phyloP scores from a whole-genome alignment of 2,888 invertebrate genomes.

The Onthophagus sagittarius region DNA sequence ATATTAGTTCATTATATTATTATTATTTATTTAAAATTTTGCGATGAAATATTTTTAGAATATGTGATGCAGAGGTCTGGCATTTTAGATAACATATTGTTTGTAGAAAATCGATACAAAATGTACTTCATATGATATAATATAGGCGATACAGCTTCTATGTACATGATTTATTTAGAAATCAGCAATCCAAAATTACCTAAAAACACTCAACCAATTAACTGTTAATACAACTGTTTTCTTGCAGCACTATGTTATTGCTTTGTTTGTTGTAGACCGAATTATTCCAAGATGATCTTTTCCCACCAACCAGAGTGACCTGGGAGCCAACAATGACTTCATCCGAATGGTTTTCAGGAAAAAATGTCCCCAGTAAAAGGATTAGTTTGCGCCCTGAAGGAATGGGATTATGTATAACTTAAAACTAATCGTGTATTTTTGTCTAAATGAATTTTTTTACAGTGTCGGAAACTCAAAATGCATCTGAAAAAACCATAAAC shows the following conservation, averaged over 20 bases:
- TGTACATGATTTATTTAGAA: too few species aligned
- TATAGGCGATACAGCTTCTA: too few species aligned
- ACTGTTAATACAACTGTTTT: too few species aligned
- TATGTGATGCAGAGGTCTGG: too few species aligned
- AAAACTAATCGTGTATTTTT: background rate
- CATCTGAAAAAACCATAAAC: slow-evolving; percentile 47
- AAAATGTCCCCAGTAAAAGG: slow-evolving; percentile 57
- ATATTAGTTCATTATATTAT: too few species aligned
- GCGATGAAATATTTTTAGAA: too few species aligned
- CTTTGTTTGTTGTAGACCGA: slow-evolving; percentile 64
- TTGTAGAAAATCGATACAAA: too few species aligned
- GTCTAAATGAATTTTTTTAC: slow-evolving; percentile 15
- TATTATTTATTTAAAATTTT: too few species aligned
- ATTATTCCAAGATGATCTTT: slow-evolving; percentile 95
- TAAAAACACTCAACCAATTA: too few species aligned
- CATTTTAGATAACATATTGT: too few species aligned
- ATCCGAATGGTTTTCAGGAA: slow-evolving; percentile 74
- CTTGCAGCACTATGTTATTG: slow-evolving; percentile 24
- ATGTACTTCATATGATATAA: too few species aligned
- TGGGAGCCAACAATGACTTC: slow-evolving; percentile 77
- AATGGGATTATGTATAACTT: slow-evolving; percentile 75
- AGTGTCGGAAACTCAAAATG: slow-evolving; percentile 34
- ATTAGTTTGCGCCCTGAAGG: slow-evolving; percentile 80
- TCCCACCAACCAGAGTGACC: slow-evolving; percentile 85
- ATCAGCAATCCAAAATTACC: too few species aligned